Base-by-base conservation (phyloP, 2,888 invertebrate species). In the Pinctada fucata region DNA sequence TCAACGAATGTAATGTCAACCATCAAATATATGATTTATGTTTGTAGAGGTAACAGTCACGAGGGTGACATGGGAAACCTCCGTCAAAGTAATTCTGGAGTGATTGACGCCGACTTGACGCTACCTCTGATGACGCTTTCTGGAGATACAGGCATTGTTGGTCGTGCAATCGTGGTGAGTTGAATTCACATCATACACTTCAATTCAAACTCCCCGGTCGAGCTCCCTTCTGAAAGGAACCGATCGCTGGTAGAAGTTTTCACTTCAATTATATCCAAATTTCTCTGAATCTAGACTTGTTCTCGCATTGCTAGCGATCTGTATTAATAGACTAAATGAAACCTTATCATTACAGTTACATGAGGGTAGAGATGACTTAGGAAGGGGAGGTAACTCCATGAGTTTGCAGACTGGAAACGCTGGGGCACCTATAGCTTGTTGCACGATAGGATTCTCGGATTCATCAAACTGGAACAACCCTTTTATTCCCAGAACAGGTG, bases 1-100 rank as follows among this genome's bases (percentile, higher is more conserved):
- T 31, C 31, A 31, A 31, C 31, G 31, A 31, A 31, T 31, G 31
- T 0, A 31, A 31, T 31, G 31, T 31, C 31, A 31, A 31, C 31
- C 31, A 31, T 31, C 31, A 31, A 31, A 31, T 31, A 31, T 31
- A 31, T 31, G 31, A 31, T 31, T 31, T 31, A 31, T 31, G 31
- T 51, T 81, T 79, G 6, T 65, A 86, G 86, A 66, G 78, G 81
- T 3, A 81, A 74, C n/a, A 79, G 84, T 31, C 85, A 85, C 72
- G 86, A 86, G 47, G 86, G 86, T n/a, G 84, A 86, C 52, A 80
- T 84, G 71, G 86, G 86, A 13, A 86, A 86, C 76, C 73, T 86
- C 6, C 79, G 85, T 45, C 85, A 85, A 67, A 80, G 83, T 6
- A 86, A 86, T 72, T 75, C 84, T 47, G 86, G 86, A 0, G 76